Conservation (phyloP, 2,888 invertebrate genomes). For the Fragum sueziense region DNA sequence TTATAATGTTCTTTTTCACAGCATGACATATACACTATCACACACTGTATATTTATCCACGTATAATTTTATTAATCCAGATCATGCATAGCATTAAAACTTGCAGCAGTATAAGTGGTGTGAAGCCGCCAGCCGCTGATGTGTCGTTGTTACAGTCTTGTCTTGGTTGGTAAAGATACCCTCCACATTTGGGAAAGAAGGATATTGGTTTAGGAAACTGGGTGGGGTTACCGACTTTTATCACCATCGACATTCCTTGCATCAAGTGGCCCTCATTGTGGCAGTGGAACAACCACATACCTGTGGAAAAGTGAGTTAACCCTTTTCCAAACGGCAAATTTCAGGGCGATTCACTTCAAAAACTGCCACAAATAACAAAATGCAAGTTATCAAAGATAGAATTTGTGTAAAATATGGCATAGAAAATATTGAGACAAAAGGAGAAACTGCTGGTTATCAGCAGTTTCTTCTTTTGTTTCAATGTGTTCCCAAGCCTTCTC, state of each 20-base stretch:
- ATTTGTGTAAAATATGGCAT: too few relatives aligned
- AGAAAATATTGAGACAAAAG: not conserved
- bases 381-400: too few relatives aligned
- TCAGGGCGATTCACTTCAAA: too few relatives aligned
- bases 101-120: not conserved
- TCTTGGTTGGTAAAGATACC: slow-evolving; percentile 39
- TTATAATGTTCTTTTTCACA: too few relatives aligned
- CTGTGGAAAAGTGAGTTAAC: not conserved
- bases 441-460: not conserved
- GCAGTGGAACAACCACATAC: slow-evolving; percentile 70
- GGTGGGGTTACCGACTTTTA: slow-evolving; percentile 60
- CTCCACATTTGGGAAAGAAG: slow-evolving; percentile 58
- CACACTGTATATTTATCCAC: too few relatives aligned
- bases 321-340: too few relatives aligned
- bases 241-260: slow-evolving; percentile 66
- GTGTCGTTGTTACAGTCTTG: not conserved
- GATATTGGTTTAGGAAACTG: slow-evolving; percentile 53
- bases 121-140: not conserved
- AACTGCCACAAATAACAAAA: too few relatives aligned
- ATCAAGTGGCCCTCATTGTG: slow-evolving; percentile 69
- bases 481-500: too few relatives aligned
- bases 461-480: too few relatives aligned
- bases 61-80: not conserved
- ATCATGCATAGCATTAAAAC: not conserved
- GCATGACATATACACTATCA: too few relatives aligned